Evolutionary conservation across 2,888 invertebrate genomes (phyloP), one percentile per base, ranked within the genome.

Genomic region (Drosophila sordidula): DNA sequence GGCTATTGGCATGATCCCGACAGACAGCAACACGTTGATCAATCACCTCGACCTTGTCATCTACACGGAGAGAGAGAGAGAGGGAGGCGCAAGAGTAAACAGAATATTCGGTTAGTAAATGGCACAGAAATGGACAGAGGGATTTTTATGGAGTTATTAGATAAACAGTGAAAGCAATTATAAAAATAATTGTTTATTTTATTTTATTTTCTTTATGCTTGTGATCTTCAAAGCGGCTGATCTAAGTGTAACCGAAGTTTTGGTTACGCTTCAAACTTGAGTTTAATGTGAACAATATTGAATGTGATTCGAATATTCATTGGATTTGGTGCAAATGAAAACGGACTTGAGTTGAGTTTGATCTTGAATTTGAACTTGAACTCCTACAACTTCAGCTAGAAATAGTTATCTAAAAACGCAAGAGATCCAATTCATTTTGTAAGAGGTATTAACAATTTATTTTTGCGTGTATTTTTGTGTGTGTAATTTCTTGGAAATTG

Each of bases 1-100:
- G 95, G 93, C 97, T 97, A 93, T 97, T 97, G 92, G 97, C 97
- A 93, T 97, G 97, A 94, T 98, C 98, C 93, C 98, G 97, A 93
- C 98, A 98, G 93, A 98, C 98, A 93, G 97, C 97, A 94, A 98
- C 98, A 93, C 97, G 96, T 93, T 97, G 96, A 94, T 97, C 97
- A 94, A 95, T 96, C 95, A 98, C 96, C 95, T 97, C 97, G 94
- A 98, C 97, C 94, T 96, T 95, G 94, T 96, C 96, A 95, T 97
- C 98, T 98, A 94, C 72, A 94, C 8, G 34, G 12, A 8, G 39
- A 39, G 14, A 29, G 26, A 32, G 16, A 45, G 45, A 45, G 45
- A 46, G 1, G 12, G 16, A 26, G 3, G 38, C 12, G 41, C 3
- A 39, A 25, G 25, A 22, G 32, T 42, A 36, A 22, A 22, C 3